Evolutionary conservation across 2,888 invertebrate genomes (phyloP).

Genomic region (Scrobipalpa costella): DNA sequence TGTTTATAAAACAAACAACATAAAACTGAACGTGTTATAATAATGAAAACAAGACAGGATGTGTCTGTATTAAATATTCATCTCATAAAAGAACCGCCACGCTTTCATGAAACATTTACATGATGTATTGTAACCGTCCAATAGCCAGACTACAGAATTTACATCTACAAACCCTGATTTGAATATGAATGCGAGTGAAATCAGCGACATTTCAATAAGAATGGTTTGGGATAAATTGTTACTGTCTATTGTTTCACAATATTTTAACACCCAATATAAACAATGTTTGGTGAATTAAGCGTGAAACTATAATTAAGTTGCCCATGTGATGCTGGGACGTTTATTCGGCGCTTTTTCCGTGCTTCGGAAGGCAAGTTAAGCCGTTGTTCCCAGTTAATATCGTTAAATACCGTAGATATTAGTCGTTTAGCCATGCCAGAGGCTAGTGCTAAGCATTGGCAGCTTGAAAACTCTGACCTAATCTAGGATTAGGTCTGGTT

Average conservation of each 20-base stretch:
- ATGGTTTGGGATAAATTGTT: not conserved
- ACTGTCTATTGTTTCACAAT: not conserved
- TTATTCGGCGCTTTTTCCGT: too few species aligned
- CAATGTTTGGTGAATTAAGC: too few species aligned
- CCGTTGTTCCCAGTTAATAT: too few species aligned
- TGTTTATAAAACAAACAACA: not conserved
- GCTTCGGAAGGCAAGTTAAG: too few species aligned
- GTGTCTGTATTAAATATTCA: not conserved
- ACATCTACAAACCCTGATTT: not conserved
- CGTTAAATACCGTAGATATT: too few species aligned
- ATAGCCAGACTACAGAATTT: not conserved
- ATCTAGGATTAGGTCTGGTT: too few species aligned
- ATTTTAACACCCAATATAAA: too few species aligned
- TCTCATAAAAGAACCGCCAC: not conserved
- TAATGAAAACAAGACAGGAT: not conserved
- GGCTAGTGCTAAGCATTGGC: too few species aligned
- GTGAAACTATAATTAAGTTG: too few species aligned
- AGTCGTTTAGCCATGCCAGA: too few species aligned
- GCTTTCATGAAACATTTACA: conserved; percentile 1
- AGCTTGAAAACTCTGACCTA: too few species aligned
- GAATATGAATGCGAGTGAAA: conserved; percentile 3
- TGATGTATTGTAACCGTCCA: not conserved
- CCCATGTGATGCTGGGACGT: too few species aligned
- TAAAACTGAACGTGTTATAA: conserved; percentile 3
- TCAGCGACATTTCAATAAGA: conserved; percentile 6